A percentile compares a stretch with the other conserved stretches of the same genome.
Evolutionary conservation across 2,797 vertebrate species (phyloP).

Genomic region (Neolamprologus multifasciatus): DNA sequence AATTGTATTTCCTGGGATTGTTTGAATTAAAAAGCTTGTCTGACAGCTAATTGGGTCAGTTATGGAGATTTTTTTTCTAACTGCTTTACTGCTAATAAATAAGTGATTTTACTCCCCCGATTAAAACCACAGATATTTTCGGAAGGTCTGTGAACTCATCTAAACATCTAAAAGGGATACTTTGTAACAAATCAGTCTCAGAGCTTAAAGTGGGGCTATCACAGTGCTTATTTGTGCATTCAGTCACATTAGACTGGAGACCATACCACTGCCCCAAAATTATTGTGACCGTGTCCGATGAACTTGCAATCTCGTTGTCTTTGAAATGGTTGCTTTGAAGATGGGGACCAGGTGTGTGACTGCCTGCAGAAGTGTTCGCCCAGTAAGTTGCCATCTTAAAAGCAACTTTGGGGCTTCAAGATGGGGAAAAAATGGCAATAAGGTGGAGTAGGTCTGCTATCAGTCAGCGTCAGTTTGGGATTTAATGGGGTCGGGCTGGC

Average conservation of each 20-base stretch:
- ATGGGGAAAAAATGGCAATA: not conserved
- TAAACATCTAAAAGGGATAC: not conserved
- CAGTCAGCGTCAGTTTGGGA: not conserved
- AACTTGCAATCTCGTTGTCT: not conserved
- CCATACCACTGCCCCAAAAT: not conserved
- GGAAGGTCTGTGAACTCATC: not conserved
- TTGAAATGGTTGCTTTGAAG: not conserved
- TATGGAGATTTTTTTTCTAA: not conserved
- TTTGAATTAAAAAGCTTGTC: not conserved
- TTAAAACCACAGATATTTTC: not conserved
- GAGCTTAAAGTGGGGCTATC: not conserved
- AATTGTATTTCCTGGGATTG: not conserved
- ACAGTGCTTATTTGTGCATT: not conserved
- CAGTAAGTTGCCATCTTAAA: not conserved
- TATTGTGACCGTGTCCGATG: not conserved
- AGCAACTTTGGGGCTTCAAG: not conserved
- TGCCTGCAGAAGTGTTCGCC: too few relatives aligned
- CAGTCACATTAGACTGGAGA: not conserved
- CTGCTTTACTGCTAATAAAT: not conserved
- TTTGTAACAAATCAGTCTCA: not conserved
- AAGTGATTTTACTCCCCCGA: not conserved
- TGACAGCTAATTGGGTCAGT: not conserved
- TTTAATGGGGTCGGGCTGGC: not conserved
- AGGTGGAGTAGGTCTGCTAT: not conserved
- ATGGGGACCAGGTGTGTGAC: not conserved